These are phyloP conservation scores for Saturnia pavonia DNA, from an alignment of 2,888 invertebrate species.

Conservation along the genomic window DNA sequence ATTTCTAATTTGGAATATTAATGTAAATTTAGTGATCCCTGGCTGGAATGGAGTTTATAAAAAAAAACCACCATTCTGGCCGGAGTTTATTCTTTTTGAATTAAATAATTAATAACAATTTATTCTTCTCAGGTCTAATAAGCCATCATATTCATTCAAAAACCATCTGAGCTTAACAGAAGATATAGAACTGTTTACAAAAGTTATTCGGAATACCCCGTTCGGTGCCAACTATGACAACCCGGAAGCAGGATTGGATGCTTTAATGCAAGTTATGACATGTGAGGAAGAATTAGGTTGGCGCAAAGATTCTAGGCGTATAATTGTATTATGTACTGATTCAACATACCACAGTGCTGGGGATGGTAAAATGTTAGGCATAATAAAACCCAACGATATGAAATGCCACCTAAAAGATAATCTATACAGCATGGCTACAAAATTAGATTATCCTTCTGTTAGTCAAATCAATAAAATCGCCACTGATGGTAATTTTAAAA, in stretches of 20 bases:
- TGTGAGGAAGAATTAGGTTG: constrained; percentile 87
- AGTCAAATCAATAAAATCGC: constrained; percentile 85
- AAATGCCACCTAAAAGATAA: constrained; percentile 82
- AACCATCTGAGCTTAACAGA: constrained; percentile 86
- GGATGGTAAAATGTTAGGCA: constrained; percentile 88
- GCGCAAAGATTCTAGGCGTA: constrained; percentile 86
- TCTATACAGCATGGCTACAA: constrained; percentile 77
- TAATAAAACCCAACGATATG: constrained; percentile 86
- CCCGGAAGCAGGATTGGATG: constrained; percentile 93
- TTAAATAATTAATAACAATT: constrained; percentile 8
- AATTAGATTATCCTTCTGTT: constrained; percentile 90
- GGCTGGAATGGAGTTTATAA: too few relatives aligned
- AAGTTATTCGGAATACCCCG: constrained; percentile 23
- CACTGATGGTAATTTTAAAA: constrained; percentile 85
- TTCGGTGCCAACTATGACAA: constrained; percentile 83
- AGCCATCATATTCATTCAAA: constrained; percentile 75
- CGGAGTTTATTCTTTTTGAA: background rate
- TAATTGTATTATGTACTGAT: constrained; percentile 91
- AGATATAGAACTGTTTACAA: constrained; percentile 69
- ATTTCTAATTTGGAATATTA: too few relatives aligned
- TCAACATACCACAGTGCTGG: constrained; percentile 91
- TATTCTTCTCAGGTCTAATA: constrained; percentile 4
- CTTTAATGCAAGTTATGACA: constrained; percentile 91
- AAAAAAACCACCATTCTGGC: too few relatives aligned
- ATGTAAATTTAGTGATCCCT: too few relatives aligned